Conservation (phyloP, 2,797 vertebrate genomes). For the Pangasius sanitwongsei region DNA sequence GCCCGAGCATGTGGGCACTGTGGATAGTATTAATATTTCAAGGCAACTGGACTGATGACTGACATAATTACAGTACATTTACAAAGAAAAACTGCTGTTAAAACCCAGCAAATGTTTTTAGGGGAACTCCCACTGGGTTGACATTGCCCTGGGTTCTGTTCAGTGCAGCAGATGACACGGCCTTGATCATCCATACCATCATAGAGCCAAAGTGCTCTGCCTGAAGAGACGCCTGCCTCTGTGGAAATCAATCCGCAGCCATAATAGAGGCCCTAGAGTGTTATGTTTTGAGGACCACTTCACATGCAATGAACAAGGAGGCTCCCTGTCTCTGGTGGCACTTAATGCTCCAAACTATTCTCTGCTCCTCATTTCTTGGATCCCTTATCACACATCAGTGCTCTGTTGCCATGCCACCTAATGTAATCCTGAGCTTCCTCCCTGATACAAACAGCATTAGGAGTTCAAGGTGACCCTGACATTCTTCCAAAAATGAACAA, state of each 20-base stretch:
- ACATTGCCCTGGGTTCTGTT: not conserved
- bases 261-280: not conserved
- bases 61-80: not conserved
- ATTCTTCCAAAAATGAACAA: slow-evolving; percentile 13
- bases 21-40: slow-evolving; percentile 3
- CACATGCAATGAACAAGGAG: not conserved
- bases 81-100: not conserved
- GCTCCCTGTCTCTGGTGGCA: not conserved
- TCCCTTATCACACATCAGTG: not conserved
- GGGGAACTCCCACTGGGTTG: not conserved
- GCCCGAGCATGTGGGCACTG: slow-evolving; percentile 3
- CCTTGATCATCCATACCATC: not conserved
- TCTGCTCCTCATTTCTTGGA: not conserved
- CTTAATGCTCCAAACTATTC: not conserved
- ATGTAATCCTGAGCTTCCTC: slow-evolving; percentile 3
- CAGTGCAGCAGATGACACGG: not conserved
- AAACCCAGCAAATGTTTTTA: slow-evolving; percentile 8
- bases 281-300: not conserved
- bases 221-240: not conserved
- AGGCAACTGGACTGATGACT: not conserved
- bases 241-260: not conserved
- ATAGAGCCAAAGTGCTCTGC: not conserved
- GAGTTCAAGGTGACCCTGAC: slow-evolving; percentile 19
- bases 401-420: slow-evolving; percentile 22
- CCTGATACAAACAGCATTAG: not conserved